Conservation (phyloP, 2,888 invertebrate genomes). For the Andrena bicolor region DNA sequence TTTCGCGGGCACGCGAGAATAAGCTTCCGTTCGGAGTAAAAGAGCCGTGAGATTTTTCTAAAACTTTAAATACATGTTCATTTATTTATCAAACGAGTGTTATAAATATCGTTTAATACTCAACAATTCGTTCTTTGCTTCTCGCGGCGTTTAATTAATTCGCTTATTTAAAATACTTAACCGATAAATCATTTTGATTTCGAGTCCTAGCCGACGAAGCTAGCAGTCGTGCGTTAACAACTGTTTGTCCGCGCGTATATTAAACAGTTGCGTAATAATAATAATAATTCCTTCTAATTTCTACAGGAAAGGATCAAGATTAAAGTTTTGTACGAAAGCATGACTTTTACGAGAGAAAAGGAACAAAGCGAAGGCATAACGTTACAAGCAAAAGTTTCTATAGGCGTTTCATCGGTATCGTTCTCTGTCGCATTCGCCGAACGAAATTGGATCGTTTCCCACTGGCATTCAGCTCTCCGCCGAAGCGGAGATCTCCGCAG, state of each 20-base stretch:
- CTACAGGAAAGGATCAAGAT: background rate
- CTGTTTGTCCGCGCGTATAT: slow-evolving; percentile 49
- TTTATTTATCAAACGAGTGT: slow-evolving; percentile 31
- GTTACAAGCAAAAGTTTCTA: background rate
- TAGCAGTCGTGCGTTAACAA: slow-evolving; percentile 70
- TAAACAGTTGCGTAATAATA: slow-evolving; percentile 19
- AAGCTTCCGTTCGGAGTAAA: slow-evolving; percentile 8
- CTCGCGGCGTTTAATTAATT: slow-evolving; percentile 44
- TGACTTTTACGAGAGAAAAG: slow-evolving; percentile 5
- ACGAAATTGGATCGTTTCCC: no score
- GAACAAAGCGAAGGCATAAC: background rate
- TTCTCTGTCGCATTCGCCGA: background rate
- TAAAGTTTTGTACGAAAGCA: slow-evolving; percentile 3
- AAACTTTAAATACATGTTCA: slow-evolving; percentile 37
- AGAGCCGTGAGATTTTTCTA: slow-evolving; percentile 13
- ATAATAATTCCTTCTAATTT: slow-evolving; percentile 14
- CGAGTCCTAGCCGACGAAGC: slow-evolving; percentile 71
- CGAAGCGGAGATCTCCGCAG: no score
- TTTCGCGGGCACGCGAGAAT: slow-evolving; percentile 30
- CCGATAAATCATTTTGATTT: slow-evolving; percentile 71
- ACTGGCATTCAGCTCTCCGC: no score
- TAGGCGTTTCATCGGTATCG: background rate
- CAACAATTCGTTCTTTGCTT: slow-evolving; percentile 30
- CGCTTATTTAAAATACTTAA: slow-evolving; percentile 73
- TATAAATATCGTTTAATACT: slow-evolving; percentile 59